Base-by-base conservation (phyloP, 2,797 vertebrate genomes). In the Sebastes diploproa region DNA sequence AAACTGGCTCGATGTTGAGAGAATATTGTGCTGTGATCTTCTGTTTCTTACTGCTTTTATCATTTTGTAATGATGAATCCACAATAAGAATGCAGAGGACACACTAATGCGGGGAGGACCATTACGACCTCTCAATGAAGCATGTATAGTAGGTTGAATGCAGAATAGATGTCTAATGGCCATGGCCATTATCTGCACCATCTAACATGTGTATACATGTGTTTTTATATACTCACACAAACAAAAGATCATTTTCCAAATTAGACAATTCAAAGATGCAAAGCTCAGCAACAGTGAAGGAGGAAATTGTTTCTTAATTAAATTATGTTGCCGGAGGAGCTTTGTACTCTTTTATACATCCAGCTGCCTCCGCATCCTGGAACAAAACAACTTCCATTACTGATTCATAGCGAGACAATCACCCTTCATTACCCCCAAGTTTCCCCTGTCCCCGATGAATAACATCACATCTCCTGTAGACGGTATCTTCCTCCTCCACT, bases 241-340 rank as follows among this genome's bases (percentile, higher is more conserved):
- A 60, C 36, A 72, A 9, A 6, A 22, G 30, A 61, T 2, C 0
- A 6, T 38, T 55, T 56, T 62, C 36, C 30, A 71, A 60, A 75
- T 71, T 4, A 78, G 10, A 78, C 29, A n/a, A 76, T 55, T 0
- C 32, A 72, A 78, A 83, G 55, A 59, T 60, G 36, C 80, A 23
- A 59, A 74, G 72, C 73, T 83, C 67, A 80, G 76, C 58, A 82
- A 1, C 52, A 72, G 14, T 16, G 14, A 13, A 20, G 36, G 16
- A 83, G 68, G 83, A 88, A 83, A 85, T 78, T 29, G 42, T 34
- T 58, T 63, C 75, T 72, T 72, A 29, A 83, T 87, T 78, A 20
- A 75, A 84, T 88, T 75, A 86, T 74, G 29, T 72, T 55, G 25
- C 72, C 36, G 20, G 50, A 75, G 64, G 54, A 76, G 63, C 54